These are phyloP conservation scores for Caenorhabditis macrosperma DNA, from an alignment of 2,888 invertebrate genomes.

Conservation along the genomic window DNA sequence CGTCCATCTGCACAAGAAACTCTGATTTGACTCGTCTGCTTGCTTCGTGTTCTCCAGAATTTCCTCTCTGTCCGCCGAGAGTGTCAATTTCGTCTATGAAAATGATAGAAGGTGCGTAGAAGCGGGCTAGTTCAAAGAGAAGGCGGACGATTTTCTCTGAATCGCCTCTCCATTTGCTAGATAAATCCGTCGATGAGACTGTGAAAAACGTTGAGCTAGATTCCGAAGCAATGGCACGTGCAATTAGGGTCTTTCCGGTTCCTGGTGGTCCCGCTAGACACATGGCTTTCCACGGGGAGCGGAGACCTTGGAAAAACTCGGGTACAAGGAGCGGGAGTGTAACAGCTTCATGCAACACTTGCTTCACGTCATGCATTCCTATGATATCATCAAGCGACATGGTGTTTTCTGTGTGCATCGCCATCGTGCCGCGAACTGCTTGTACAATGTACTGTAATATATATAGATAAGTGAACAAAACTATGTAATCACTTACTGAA, in stretches of 20 bases:
- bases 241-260: constrained; percentile 83
- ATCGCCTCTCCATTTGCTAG: constrained; percentile 99
- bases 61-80: constrained; percentile 86
- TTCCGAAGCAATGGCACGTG: constrained; percentile 82
- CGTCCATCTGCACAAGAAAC: constrained; percentile 98
- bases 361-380: constrained; percentile 82
- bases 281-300: constrained; percentile 89
- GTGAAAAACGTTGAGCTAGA: constrained; percentile 84
- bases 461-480: background rate
- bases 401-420: constrained; percentile 13
- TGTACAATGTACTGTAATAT: constrained; percentile 45
- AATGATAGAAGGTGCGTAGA: constrained; percentile 59
- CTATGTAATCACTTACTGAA: background rate
- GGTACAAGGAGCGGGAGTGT: constrained; percentile 98
- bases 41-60: constrained; percentile 97
- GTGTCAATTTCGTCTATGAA: constrained; percentile 99
- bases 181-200: constrained; percentile 95
- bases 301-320: constrained; percentile 89
- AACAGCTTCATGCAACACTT: constrained; percentile 95
- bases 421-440: constrained; percentile 65
- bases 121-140: constrained; percentile 93
- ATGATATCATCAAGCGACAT: constrained; percentile 79
- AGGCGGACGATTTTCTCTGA: constrained; percentile 96
- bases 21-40: constrained; percentile 93
- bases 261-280: constrained; percentile 86